phyloP scores from a whole-genome alignment of 2,888 invertebrate species.

The Lasioglossum pauxillum region DNA sequence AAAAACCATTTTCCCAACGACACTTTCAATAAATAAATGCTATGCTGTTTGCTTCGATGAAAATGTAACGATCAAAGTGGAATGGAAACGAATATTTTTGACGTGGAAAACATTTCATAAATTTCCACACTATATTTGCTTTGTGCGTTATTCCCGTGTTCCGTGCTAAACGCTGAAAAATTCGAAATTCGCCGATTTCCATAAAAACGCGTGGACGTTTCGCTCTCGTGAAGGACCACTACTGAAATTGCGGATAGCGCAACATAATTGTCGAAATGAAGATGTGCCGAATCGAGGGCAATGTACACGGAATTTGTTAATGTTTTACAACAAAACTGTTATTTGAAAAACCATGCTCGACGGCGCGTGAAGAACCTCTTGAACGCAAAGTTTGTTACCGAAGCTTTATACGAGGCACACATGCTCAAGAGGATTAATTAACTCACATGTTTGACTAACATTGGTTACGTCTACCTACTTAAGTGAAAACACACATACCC shows the following conservation, averaged over 20 bases:
- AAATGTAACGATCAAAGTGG: neutral
- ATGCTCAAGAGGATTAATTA: neutral
- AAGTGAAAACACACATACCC: neutral
- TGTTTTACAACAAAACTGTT: neutral
- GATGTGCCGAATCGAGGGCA: neutral
- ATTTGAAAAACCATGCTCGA: neutral
- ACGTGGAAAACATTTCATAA: neutral
- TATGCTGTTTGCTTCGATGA: neutral
- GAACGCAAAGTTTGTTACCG: neutral
- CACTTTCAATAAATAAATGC: conserved; percentile 2
- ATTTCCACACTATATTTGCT: neutral
- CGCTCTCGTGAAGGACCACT: neutral
- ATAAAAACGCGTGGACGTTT: neutral
- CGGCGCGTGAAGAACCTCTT: neutral
- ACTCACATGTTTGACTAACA: neutral
- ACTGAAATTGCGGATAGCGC: neutral
- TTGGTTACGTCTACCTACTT: neutral
- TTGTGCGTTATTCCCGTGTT: neutral
- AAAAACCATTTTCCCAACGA: neutral
- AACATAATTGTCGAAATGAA: neutral
- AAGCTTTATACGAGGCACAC: neutral
- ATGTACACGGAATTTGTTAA: neutral
- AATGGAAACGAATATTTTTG: neutral
- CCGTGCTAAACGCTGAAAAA: neutral
- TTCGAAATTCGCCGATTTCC: neutral